Percentiles rank a stretch among this genome's conserved stretches.
These are phyloP conservation scores for Leucania comma DNA, from an alignment of 2,888 invertebrate genomes.

Conservation along the genomic window DNA sequence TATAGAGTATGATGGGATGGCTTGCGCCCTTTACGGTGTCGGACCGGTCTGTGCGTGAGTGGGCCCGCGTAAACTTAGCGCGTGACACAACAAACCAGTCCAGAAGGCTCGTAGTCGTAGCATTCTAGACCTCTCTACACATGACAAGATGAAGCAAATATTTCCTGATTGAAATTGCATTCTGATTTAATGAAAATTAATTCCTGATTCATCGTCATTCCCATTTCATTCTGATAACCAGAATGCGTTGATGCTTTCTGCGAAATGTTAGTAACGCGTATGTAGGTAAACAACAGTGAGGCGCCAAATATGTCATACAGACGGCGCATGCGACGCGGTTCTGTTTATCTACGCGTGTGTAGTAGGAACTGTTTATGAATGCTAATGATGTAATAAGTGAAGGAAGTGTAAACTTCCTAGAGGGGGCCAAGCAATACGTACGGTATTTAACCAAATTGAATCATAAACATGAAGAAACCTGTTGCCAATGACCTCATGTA, in stretches of 20 bases:
- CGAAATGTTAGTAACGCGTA: constrained; percentile 3
- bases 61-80: constrained; percentile 31
- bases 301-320: constrained; percentile 27
- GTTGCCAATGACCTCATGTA: constrained; percentile 51
- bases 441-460: constrained; percentile 45
- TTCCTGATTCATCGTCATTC: constrained; percentile 12
- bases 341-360: constrained; percentile 48
- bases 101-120: constrained; percentile 2
- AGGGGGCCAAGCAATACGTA: constrained; percentile 9
- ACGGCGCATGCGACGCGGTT: constrained; percentile 16
- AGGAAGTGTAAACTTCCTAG: constrained; percentile 57
- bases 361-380: constrained; percentile 59
- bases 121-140: constrained; percentile 35
- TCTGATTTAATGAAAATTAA: neutral
- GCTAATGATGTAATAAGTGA: constrained; percentile 58
- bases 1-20: constrained; percentile 29
- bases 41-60: constrained; percentile 35
- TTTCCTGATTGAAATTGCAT: constrained; percentile 17
- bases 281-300: constrained; percentile 20
- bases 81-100: constrained; percentile 31
- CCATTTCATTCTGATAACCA: constrained; percentile 10
- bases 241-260: neutral
- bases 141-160: constrained; percentile 5
- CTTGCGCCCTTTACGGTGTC: constrained; percentile 40
- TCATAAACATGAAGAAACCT: constrained; percentile 32